Percentiles rank a stretch among this genome's conserved stretches.
Conservation (phyloP, 2,113 vertebrate species). For the Natator depressus region DNA sequence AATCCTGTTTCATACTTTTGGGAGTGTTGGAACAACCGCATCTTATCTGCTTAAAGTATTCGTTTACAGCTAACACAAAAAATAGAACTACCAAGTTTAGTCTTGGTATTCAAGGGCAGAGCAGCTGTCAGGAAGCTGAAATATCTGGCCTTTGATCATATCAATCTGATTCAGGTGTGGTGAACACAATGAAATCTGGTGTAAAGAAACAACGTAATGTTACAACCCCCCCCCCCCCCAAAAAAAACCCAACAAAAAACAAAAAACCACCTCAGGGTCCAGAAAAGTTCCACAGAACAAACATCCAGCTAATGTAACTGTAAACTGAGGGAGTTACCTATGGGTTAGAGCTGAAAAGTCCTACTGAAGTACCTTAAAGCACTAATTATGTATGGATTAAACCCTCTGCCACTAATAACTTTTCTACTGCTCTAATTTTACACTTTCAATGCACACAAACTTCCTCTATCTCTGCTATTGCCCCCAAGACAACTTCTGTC, state of each 20-base stretch:
- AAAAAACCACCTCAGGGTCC: background rate
- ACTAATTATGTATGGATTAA: background rate
- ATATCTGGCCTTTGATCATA: background rate
- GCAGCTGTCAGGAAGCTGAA: background rate
- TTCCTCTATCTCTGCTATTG: background rate
- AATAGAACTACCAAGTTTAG: background rate
- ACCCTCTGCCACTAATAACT: background rate
- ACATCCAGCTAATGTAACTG: background rate
- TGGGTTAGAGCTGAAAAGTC: background rate
- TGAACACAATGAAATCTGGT: background rate
- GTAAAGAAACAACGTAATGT: background rate
- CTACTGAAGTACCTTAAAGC: background rate
- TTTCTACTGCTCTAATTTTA: background rate
- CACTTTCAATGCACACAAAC: background rate
- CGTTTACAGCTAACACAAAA: background rate
- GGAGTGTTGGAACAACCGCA: background rate
- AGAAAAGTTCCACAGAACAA: background rate
- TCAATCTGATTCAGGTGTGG: background rate
- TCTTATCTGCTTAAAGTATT: background rate
- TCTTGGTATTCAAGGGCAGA: background rate
- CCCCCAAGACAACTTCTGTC: background rate
- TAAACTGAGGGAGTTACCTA: background rate
- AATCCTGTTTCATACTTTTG: background rate
- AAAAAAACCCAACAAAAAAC: background rate
- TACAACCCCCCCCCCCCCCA: background rate